These are phyloP conservation scores for Lepidocyrtoides sp. DNA, from an alignment of 2,888 invertebrate species.

Conservation along the genomic window DNA sequence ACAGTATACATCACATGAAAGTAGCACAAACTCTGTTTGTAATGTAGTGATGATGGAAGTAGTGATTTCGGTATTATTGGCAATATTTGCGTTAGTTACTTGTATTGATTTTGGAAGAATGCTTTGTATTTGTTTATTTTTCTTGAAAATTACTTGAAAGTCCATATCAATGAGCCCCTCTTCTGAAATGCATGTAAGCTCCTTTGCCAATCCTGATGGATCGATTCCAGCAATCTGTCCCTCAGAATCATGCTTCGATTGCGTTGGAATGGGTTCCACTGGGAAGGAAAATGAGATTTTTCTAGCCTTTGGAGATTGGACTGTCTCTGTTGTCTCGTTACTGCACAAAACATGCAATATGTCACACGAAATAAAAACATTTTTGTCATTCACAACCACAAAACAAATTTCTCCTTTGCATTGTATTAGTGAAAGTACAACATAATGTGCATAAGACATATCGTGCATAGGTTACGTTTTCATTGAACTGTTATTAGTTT, in stretches of 20 bases:
- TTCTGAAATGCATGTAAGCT: constrained; percentile 94
- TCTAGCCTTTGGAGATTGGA: constrained; percentile 88
- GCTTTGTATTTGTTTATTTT: neutral
- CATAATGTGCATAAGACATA: neutral
- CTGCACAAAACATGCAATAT: constrained; percentile 51
- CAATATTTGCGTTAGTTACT: too few relatives aligned
- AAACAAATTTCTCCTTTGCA: neutral
- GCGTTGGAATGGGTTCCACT: constrained; percentile 82
- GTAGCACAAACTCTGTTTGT: neutral
- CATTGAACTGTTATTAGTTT: constrained; percentile 84
- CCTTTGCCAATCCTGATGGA: constrained; percentile 86
- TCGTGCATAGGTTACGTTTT: constrained; percentile 85
- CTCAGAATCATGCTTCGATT: constrained; percentile 82
- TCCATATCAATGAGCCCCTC: constrained; percentile 95
- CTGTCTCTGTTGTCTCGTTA: constrained; percentile 86
- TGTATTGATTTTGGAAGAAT: too few relatives aligned
- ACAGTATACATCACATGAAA: too few relatives aligned
- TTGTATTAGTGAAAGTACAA: too few relatives aligned
- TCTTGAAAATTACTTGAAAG: constrained; percentile 91
- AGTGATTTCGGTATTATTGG: too few relatives aligned
- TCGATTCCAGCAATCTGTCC: constrained; percentile 81
- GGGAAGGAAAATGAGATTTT: constrained; percentile 86
- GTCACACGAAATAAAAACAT: neutral
- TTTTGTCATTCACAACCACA: neutral
- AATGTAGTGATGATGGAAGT: too few relatives aligned